These are phyloP conservation scores for Elymnias hypermnestra DNA, from an alignment of 1,140 invertebrate genomes.

Conservation along the genomic window DNA sequence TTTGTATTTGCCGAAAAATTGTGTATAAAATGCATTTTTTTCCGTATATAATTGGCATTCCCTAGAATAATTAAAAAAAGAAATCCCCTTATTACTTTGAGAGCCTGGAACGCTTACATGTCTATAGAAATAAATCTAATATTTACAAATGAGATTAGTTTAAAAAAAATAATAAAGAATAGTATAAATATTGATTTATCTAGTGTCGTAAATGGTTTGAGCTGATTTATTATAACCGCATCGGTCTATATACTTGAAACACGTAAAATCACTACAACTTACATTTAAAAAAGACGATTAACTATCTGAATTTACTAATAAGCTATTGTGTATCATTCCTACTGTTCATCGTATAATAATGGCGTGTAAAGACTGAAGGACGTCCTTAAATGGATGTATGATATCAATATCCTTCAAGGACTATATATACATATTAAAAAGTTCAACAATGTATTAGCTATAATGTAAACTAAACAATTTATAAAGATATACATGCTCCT, in stretches of 20 bases:
- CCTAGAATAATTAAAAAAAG: slow-evolving; percentile 63
- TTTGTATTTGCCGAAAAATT: slow-evolving; percentile 64
- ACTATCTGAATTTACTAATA: slow-evolving; percentile 23
- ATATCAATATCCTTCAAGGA: no score
- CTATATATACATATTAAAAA: no score
- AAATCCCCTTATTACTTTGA: slow-evolving; percentile 72
- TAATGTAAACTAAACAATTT: no score
- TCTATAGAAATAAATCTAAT: slow-evolving; percentile 55
- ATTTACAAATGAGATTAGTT: slow-evolving; percentile 74
- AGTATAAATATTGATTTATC: slow-evolving; percentile 72
- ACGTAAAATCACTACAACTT: slow-evolving; percentile 30
- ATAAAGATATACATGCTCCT: no score
- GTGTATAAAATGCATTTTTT: slow-evolving; percentile 51
- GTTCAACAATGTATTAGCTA: no score
- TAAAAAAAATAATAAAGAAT: no score
- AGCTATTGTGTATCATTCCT: slow-evolving; percentile 17
- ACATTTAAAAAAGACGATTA: slow-evolving; percentile 21
- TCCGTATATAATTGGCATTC: slow-evolving; percentile 54
- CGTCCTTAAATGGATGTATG: no score
- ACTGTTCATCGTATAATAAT: neutral
- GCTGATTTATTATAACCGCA: slow-evolving; percentile 36
- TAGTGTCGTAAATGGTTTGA: slow-evolving; percentile 70
- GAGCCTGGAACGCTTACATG: slow-evolving; percentile 69
- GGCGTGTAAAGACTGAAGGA: neutral
- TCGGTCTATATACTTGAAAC: slow-evolving; percentile 27